Percentiles rank a stretch among this genome's conserved stretches.
phyloP scores from a whole-genome alignment of 2,113 vertebrate species.

The Daphoenositta chrysoptera region DNA sequence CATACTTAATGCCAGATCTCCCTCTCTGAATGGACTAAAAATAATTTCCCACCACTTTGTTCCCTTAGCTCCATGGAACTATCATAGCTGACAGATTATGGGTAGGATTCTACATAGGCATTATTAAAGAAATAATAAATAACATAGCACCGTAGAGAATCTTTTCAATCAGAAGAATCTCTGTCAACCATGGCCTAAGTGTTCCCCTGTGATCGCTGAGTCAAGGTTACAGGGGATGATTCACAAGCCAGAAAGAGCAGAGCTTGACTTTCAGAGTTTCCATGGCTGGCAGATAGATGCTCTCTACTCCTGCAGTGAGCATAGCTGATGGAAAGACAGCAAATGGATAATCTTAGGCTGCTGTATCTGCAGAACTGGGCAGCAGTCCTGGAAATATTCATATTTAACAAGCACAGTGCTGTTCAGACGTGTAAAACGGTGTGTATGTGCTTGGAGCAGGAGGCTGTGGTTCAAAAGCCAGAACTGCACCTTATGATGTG shows the following conservation, averaged over 20 bases:
- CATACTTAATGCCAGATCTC: not conserved
- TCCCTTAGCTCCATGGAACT: not conserved
- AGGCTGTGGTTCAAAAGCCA: not conserved
- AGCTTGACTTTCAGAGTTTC: not conserved
- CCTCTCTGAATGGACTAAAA: not conserved
- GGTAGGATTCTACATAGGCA: not conserved
- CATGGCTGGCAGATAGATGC: not conserved
- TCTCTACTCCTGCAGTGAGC: not conserved
- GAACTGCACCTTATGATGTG: not conserved
- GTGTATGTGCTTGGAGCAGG: not conserved
- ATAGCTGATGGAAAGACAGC: not conserved
- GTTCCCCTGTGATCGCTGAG: not conserved
- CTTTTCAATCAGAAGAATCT: not conserved
- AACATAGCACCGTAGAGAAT: not conserved
- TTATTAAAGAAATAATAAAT: not conserved
- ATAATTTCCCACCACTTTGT: not conserved
- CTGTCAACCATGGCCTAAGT: not conserved
- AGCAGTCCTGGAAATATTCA: not conserved
- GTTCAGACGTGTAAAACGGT: not conserved
- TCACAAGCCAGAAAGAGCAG: not conserved
- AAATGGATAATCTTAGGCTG: slow-evolving; percentile 20
- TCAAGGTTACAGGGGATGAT: slow-evolving; percentile 5
- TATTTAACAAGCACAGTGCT: not conserved
- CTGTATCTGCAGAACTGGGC: not conserved
- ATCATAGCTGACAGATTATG: not conserved